Evolutionary conservation across 2,113 vertebrate species (phyloP).

Genomic region (Nannobrachium achirus): DNA sequence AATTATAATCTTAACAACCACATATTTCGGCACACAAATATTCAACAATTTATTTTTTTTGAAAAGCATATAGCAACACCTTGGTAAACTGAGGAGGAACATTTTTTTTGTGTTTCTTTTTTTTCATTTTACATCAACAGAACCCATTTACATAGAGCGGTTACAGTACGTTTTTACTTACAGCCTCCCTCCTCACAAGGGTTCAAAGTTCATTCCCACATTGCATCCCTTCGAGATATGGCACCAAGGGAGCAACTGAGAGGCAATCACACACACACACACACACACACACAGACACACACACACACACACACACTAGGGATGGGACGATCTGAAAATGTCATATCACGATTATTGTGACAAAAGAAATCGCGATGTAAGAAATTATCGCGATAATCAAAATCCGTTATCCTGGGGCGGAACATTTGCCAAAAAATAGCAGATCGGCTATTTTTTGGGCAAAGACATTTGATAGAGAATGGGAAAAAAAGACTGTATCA

Average conservation of each 20-base stretch:
- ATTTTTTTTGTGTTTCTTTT: conserved; percentile 13
- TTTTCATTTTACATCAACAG: conserved; percentile 41
- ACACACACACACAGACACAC: too few species aligned
- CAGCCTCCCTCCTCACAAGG: conserved; percentile 26
- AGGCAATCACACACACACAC: background rate
- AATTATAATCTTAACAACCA: conserved; percentile 48
- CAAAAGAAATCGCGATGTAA: too few species aligned
- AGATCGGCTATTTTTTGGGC: too few species aligned
- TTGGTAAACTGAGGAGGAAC: conserved; percentile 16
- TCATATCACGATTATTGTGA: too few species aligned
- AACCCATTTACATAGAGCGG: conserved; percentile 52
- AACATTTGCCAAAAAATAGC: too few species aligned
- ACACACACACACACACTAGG: too few species aligned
- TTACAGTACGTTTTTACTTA: conserved; percentile 50
- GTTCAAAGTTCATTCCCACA: conserved; percentile 21
- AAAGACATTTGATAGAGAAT: too few species aligned
- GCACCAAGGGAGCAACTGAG: background rate
- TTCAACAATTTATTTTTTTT: conserved; percentile 20
- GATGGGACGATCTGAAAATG: too few species aligned
- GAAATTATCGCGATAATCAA: too few species aligned
- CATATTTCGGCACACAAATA: conserved; percentile 51
- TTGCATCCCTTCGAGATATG: background rate
- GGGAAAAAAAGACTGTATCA: too few species aligned
- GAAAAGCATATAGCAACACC: conserved; percentile 44
- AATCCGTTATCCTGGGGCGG: too few species aligned